Conservation (phyloP, 2,113 vertebrate species). For the Phalacrocorax carbo region DNA sequence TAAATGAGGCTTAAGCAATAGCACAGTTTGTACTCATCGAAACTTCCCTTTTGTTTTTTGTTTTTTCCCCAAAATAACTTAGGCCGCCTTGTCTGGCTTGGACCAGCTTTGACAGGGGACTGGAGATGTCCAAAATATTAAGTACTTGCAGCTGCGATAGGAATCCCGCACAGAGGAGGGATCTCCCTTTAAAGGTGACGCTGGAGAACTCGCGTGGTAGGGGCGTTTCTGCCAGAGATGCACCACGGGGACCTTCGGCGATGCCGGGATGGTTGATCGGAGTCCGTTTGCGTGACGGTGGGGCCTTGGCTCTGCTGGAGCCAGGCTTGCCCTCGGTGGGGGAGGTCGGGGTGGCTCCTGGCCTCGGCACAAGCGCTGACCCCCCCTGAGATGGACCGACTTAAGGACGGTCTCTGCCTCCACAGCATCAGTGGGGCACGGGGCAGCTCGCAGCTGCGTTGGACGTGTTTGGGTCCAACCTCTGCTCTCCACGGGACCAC, state of each 20-base stretch:
- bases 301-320: not conserved
- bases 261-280: fast-evolving
- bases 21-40: not conserved
- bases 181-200: not conserved
- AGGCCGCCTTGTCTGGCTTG: not conserved
- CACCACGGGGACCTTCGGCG: not conserved
- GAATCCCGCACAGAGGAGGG: not conserved
- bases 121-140: not conserved
- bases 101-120: not conserved
- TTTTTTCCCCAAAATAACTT: not conserved
- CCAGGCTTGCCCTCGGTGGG: not conserved
- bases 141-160: not conserved
- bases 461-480: not conserved
- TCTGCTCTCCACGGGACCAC: not conserved
- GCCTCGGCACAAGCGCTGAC: not conserved
- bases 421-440: not conserved
- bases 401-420: not conserved
- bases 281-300: not conserved
- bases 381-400: not conserved
- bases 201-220: not conserved
- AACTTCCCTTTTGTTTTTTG: not conserved
- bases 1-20: not conserved
- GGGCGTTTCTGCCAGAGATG: not conserved
- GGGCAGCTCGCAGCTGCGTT: not conserved
- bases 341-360: not conserved